Evolutionary conservation across 1,140 invertebrate genomes (phyloP).

Genomic region (Drosophila kohkoa): DNA sequence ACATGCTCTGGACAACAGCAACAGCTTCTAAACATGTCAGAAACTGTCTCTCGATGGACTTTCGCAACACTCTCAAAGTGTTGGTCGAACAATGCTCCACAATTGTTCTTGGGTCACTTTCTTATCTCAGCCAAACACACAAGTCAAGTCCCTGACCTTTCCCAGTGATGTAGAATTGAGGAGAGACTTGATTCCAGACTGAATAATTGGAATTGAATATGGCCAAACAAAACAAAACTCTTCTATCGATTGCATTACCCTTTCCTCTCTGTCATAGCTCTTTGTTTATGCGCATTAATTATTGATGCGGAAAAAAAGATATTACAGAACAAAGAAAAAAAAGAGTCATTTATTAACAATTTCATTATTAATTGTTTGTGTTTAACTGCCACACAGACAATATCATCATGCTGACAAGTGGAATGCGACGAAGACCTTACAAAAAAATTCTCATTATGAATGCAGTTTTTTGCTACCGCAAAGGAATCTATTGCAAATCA

Average conservation of each 20-base stretch:
- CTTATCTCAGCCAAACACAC: slow-evolving; percentile 16
- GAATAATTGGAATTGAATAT: slow-evolving; percentile 15
- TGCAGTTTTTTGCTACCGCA: slow-evolving; percentile 18
- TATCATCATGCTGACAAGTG: slow-evolving; percentile 36
- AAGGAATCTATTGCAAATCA: slow-evolving; percentile 33
- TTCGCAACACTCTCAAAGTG: background rate
- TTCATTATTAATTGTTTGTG: slow-evolving; percentile 46
- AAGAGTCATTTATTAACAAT: slow-evolving; percentile 45
- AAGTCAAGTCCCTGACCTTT: slow-evolving; percentile 20
- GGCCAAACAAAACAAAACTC: slow-evolving; percentile 1
- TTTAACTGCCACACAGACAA: slow-evolving; percentile 16
- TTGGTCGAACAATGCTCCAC: slow-evolving; percentile 3
- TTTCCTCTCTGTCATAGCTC: background rate
- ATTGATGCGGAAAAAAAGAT: background rate
- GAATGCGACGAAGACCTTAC: slow-evolving; percentile 24
- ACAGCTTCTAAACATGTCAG: slow-evolving; percentile 6
- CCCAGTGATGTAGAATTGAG: background rate
- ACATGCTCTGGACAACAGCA: background rate
- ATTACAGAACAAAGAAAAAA: slow-evolving; percentile 11
- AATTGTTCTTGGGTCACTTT: slow-evolving; percentile 7
- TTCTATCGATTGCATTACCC: background rate
- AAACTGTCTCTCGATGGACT: background rate
- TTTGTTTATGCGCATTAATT: slow-evolving; percentile 25
- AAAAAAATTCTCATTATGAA: slow-evolving; percentile 33
- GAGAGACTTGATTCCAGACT: background rate